Base-by-base conservation (phyloP, 2,113 vertebrate genomes). In the Dendropsophus ebraccatus region DNA sequence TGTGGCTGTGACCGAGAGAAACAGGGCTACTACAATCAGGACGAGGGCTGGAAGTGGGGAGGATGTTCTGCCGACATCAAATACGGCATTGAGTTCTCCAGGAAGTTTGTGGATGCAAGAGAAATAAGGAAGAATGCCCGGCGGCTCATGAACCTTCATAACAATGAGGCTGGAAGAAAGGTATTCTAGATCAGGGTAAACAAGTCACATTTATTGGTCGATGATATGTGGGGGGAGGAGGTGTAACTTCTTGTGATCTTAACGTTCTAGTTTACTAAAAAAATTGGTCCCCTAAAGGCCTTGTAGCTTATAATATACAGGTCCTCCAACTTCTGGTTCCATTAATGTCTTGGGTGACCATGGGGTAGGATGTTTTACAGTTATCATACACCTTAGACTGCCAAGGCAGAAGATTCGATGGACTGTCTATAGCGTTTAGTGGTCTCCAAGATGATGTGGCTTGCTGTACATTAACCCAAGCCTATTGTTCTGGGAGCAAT, bases 1-100 rank as follows among this genome's bases (percentile, higher is more conserved):
- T 99, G 98, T 1, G 97, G 98, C 90, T 99, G 98, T 35, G 98
- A 99, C 94, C 95, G 96, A 0, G 97, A 99, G 90, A 99, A 99
- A 92, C 97, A 99, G 91, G 98, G 98, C 88, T 98, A 97, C 94
- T 97, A 98, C 90, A 96, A 97, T 93, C 96, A 96, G 87, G 96
- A 98, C 60, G 97, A 99, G 89, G 97, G 98, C 93, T 99, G 98
- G 98, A 99, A 98, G 90, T 99, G 98, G 98, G 98, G 98, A 52
- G 98, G 98, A 91, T 99, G 98, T 92, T 99, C 98, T 0, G 97
- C 98, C 0, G 97, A 99, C 76, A 94, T 99, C 89, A 97, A 96
- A 92, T 99, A 99, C 5, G 98, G 98, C 87, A 95, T 99, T 79
- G 97, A 99, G 91, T 98, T 99, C 94, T 99, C 98, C 75, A 94